Evolutionary conservation across 1,140 invertebrate species (phyloP), one percentile per base, ranked within the genome.

Genomic region (Babylonia areolata): DNA sequence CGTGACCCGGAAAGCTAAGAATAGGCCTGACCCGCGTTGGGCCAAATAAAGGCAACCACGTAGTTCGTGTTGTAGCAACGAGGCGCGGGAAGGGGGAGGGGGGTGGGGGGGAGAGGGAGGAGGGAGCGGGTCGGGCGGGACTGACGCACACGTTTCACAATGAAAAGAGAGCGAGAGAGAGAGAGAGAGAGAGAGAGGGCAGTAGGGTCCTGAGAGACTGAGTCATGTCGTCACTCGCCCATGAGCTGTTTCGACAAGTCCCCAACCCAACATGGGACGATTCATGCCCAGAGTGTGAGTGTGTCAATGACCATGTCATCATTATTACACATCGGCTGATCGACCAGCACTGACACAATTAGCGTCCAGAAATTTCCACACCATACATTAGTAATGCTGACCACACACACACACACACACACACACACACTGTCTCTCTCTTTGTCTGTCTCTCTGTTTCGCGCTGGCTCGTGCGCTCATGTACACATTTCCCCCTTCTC

Each of bases 21-120:
- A 88, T 88, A 89, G 87, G 73, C 69, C 77, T 88, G 87, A 88
- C 80, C 85, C 83, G 37, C 12, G 81, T 64, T n/a, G 33, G 54
- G 84, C 89, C 87, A 88, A 88, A 89, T 88, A 87, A 84, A 89
- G 86, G 87, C 87, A 88, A 88, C 87, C 84, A 88, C 79, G 51
- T 73, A n/a, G n/a, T 11, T n/a, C 12, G 58, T 82, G 39, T 42
- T 69, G 54, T 69, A 69, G 58, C 81, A 83, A 83, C 81, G 15
- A 31, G 3, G 33, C 33, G 20, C 39, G 58, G 35, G n/a, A 31
- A 11, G 31, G n/a, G n/a, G n/a, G n/a, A n/a, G n/a, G n/a, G n/a
- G n/a, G n/a, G n/a, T n/a, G n/a, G n/a, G n/a, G 71, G 35, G 11
- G 75, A 77, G 33, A 40, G 35, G 23, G 37, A 40, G 75, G 40